Evolutionary conservation across 2,113 vertebrate genomes (phyloP).

Genomic region (Nannospalax galili): DNA sequence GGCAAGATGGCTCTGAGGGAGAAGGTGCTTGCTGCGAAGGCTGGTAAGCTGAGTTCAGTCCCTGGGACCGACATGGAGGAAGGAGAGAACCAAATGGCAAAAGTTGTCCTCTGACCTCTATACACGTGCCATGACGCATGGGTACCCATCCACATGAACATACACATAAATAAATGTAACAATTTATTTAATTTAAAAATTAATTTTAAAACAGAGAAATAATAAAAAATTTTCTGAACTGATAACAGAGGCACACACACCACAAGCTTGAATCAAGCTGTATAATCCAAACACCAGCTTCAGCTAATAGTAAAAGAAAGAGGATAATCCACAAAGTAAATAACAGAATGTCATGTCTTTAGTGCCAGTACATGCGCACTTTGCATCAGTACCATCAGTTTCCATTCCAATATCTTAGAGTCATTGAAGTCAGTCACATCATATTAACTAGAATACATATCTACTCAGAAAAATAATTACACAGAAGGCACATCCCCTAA

Average conservation of each 20-base stretch:
- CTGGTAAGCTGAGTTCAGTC: background rate
- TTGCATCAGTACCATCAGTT: background rate
- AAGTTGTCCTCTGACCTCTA: background rate
- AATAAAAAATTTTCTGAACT: no score
- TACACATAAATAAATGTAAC: background rate
- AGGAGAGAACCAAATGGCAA: background rate
- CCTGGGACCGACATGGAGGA: background rate
- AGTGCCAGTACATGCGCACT: background rate
- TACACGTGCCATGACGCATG: rapidly evolving
- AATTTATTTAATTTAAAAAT: no score
- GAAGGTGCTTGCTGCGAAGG: background rate
- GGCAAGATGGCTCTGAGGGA: background rate
- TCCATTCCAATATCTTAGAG: background rate
- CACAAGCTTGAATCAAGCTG: background rate
- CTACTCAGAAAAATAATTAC: background rate
- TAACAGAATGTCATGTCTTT: no score
- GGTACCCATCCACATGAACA: rapidly evolving
- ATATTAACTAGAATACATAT: background rate
- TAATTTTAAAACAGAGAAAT: background rate
- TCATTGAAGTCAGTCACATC: background rate
- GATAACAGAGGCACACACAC: background rate
- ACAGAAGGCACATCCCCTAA: background rate
- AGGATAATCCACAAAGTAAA: background rate
- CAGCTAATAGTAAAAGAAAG: background rate
- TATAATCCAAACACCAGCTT: background rate